Evolutionary conservation across 2,113 vertebrate genomes (phyloP), one percentile per base, ranked within the genome.

Genomic region (Tragelaphus strepsiceros): DNA sequence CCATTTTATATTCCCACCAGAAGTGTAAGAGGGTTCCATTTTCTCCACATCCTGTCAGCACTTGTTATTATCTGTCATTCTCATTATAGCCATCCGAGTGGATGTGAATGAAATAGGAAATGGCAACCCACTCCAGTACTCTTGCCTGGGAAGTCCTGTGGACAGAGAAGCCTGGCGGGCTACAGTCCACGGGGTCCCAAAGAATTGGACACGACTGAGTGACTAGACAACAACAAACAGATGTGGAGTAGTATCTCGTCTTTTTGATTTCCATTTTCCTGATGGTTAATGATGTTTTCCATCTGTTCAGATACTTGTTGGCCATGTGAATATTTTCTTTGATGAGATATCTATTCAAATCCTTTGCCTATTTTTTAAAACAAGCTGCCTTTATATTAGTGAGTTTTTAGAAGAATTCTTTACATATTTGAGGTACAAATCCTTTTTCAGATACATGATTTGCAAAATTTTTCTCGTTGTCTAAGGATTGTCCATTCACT

Each of bases 241-340:
- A 2, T 80, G 1, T 96, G 21, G 92, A 16, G 53, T 96, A 21
- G 7, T 22, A n/a, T 80, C 67, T 96, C 15, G 80, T 53, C 24
- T 12, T 49, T 94, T 88, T 61, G 26, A 67, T 71, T 90, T 94
- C 32, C 13, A 46, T 92, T 80, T 96, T 53, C 39, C n/a, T 94
- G 22, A 43, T 91, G 53, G 11, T 4, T 88, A 93, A 22, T 93
- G 30, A 61, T 93, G 12, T 74, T 90, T 51, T 11, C 16, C 13
- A 82, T 90, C 7, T 74, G 32, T 86, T 94, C 35, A 43, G n/a
- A 14, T 87, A 84, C 77, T 86, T 89, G 43, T 54, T 88, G 74
- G 61, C 46, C 46, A 49, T 88, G 93, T 96, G 30, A n/a, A 4
- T 94, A 16, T 92, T 39, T 96, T 95, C 49, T 96, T 67, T 87